These are phyloP conservation scores for Oopsacas minuta DNA, from an alignment of 37 sponge, comb jelly and placozoan genomes.

Conservation along the genomic window DNA sequence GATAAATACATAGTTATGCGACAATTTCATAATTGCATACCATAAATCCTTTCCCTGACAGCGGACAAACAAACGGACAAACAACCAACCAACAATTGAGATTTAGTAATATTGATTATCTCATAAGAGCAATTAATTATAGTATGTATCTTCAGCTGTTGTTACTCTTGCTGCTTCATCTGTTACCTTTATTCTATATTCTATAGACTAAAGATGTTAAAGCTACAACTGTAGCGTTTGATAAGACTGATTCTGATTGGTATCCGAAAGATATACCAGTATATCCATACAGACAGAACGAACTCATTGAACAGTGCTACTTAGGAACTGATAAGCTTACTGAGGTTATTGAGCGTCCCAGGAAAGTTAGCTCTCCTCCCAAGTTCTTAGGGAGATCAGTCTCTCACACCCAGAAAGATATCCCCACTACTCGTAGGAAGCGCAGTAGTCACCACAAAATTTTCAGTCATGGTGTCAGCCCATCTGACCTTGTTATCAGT, in stretches of 20 bases:
- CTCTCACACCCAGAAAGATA: not conserved
- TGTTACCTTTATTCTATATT: not conserved
- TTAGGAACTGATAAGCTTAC: not conserved
- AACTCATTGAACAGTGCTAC: not conserved
- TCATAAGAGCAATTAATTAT: no score
- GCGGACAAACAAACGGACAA: no score
- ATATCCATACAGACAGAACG: slow-evolving; percentile 7
- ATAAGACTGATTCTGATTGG: not conserved
- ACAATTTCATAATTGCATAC: no score
- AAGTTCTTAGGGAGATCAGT: not conserved
- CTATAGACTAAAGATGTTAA: not conserved
- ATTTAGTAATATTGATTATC: no score
- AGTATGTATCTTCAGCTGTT: no score
- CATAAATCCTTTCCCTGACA: no score
- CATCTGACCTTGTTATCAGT: not conserved
- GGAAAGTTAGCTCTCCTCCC: not conserved
- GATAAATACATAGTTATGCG: no score
- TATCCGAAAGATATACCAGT: slow-evolving; percentile 6
- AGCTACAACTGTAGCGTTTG: not conserved
- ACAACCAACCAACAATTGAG: no score
- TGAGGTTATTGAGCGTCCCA: not conserved
- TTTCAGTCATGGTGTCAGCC: not conserved
- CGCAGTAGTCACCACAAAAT: not conserved
- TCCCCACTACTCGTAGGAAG: not conserved
- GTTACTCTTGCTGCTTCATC: no score